phyloP scores from a whole-genome alignment of 2,888 invertebrate genomes.

The Osedax frankpressi region DNA sequence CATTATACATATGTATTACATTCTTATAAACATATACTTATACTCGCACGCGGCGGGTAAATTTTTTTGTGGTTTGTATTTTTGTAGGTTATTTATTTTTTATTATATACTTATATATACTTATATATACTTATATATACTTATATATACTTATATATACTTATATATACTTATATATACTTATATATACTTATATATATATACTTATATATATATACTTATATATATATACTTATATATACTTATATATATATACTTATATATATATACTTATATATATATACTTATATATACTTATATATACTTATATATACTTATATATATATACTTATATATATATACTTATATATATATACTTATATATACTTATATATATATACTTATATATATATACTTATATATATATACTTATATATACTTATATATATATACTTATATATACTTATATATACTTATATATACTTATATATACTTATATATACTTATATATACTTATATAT shows the following conservation, averaged over 20 bases:
- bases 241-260: neutral
- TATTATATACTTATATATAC: slow-evolving; percentile 18
- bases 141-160: slow-evolving; percentile 11
- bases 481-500: neutral
- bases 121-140: slow-evolving; percentile 21
- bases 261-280: neutral
- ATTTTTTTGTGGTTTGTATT: no score
- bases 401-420: neutral
- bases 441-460: neutral
- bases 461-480: neutral
- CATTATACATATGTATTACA: slow-evolving; percentile 13
- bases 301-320: neutral
- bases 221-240: neutral
- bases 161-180: neutral
- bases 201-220: neutral
- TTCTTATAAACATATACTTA: slow-evolving; percentile 15
- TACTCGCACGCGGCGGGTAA: no score
- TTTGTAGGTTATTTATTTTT: slow-evolving; percentile 18
- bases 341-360: neutral
- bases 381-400: neutral
- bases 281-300: neutral
- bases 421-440: neutral
- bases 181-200: neutral
- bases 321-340: neutral
- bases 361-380: neutral